Percentiles rank a stretch among this genome's conserved stretches.
These are phyloP conservation scores for Allacma fusca DNA, from an alignment of 2,888 invertebrate genomes.

Conservation along the genomic window DNA sequence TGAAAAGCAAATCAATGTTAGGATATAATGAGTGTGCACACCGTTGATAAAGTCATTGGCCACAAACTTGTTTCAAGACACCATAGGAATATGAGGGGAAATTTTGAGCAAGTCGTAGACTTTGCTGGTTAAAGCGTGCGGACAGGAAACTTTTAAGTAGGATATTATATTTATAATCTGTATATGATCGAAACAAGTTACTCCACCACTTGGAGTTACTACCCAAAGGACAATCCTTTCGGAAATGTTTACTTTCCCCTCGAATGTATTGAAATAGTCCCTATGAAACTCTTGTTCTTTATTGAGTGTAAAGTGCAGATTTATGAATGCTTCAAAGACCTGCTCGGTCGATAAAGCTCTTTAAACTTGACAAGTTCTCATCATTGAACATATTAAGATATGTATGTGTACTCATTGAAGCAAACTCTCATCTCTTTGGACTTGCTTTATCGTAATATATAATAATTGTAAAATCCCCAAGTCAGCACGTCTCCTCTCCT, in stretches of 20 bases:
- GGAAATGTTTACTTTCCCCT: conserved; percentile 12
- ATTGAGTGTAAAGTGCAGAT: not conserved
- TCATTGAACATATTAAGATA: not conserved
- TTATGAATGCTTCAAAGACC: conserved; percentile 2
- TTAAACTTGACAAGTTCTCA: not conserved
- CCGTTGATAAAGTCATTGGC: not conserved
- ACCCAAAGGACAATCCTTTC: not conserved
- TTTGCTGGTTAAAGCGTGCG: not conserved
- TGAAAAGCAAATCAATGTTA: not conserved
- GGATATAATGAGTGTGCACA: not conserved
- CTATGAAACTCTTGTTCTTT: not conserved
- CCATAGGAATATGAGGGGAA: not conserved
- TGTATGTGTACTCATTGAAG: no score
- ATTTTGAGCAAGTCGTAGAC: not conserved
- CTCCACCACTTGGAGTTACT: not conserved
- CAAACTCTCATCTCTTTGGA: no score
- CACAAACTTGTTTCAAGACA: conserved; percentile 2
- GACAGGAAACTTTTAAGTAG: not conserved
- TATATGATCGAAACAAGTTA: not conserved
- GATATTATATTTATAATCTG: conserved; percentile 11
- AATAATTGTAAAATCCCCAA: no score
- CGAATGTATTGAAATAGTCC: not conserved
- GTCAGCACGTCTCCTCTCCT: no score
- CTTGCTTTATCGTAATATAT: no score
- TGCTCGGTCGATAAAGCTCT: not conserved